Conservation (phyloP, 2,888 invertebrate genomes). For the Caenorhabditis becei region DNA sequence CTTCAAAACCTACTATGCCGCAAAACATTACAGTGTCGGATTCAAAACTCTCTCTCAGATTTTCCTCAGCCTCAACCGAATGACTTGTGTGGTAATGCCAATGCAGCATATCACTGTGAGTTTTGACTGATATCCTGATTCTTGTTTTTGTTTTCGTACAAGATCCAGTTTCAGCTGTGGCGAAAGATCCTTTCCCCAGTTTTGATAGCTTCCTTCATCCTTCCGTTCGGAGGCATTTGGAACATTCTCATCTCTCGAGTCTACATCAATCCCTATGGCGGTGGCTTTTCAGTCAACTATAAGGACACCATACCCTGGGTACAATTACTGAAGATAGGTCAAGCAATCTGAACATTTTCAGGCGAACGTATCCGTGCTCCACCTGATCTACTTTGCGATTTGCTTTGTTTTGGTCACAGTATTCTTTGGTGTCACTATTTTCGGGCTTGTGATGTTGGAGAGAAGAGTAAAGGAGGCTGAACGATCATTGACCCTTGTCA, state of each 20-base stretch:
- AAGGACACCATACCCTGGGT: constrained; percentile 34
- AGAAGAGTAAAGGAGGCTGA: constrained; percentile 32
- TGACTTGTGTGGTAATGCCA: constrained; percentile 35
- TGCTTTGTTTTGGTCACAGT: constrained; percentile 19
- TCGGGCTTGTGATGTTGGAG: constrained; percentile 31
- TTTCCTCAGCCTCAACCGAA: constrained; percentile 40
- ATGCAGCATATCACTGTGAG: constrained; percentile 21
- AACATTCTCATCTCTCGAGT: constrained; percentile 41
- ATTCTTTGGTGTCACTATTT: constrained; percentile 22
- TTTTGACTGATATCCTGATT: no score
- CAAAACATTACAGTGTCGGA: constrained; percentile 26
- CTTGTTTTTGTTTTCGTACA: no score
- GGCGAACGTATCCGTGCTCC: constrained; percentile 38
- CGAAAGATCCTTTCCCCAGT: constrained; percentile 2
- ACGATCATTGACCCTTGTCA: constrained; percentile 33
- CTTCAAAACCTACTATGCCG: constrained; percentile 27
- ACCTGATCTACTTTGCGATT: constrained; percentile 25
- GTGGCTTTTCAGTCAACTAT: constrained; percentile 36
- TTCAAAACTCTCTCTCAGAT: constrained; percentile 45
- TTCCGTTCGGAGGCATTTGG: constrained; percentile 25
- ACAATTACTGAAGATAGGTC: no score
- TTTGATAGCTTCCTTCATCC: constrained; percentile 2
- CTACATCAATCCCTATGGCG: constrained; percentile 39
- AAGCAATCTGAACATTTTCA: no score
- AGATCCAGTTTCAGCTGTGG: constrained; percentile 46